A percentile compares a stretch with the other conserved stretches of the same genome.
These are phyloP conservation scores for Zalophus californianus DNA, from an alignment of 2,797 vertebrate genomes.

Conservation along the genomic window DNA sequence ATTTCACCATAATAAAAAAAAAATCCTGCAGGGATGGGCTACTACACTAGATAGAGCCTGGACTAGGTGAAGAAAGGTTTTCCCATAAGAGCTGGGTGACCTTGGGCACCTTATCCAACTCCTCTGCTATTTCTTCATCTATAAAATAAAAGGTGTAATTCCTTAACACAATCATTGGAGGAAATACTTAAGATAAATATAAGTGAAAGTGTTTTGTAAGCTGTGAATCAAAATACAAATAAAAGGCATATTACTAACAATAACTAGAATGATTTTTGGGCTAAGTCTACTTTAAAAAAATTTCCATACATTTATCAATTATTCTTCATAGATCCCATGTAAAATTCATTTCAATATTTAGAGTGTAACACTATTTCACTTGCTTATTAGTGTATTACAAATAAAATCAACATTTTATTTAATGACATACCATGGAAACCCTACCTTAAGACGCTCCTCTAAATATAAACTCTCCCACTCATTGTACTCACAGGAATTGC, in stretches of 20 bases:
- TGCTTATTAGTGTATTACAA: not conserved
- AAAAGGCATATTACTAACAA: slow-evolving; percentile 31
- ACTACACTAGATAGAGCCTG: not conserved
- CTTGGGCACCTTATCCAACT: not conserved
- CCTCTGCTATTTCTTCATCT: slow-evolving; percentile 10
- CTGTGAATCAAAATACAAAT: slow-evolving; percentile 17
- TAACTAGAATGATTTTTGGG: not conserved
- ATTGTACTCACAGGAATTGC: slow-evolving; percentile 89
- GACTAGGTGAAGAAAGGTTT: not conserved
- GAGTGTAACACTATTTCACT: not conserved
- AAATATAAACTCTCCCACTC: not conserved
- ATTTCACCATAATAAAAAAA: slow-evolving; percentile 25
- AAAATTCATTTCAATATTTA: slow-evolving; percentile 34
- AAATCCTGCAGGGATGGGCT: not conserved
- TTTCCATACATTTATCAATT: not conserved
- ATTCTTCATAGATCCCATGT: not conserved
- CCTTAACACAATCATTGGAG: not conserved
- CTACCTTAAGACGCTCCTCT: not conserved
- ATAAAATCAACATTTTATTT: slow-evolving; percentile 31
- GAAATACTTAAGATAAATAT: slow-evolving; percentile 36
- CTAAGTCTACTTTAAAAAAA: not conserved
- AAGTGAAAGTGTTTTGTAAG: slow-evolving; percentile 53
- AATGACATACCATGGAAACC: not conserved
- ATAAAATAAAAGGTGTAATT: slow-evolving; percentile 19
- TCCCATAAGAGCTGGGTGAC: not conserved